These are phyloP conservation scores for Sebastes trivittatus DNA, from an alignment of 2,797 vertebrate genomes.

Conservation along the genomic window DNA sequence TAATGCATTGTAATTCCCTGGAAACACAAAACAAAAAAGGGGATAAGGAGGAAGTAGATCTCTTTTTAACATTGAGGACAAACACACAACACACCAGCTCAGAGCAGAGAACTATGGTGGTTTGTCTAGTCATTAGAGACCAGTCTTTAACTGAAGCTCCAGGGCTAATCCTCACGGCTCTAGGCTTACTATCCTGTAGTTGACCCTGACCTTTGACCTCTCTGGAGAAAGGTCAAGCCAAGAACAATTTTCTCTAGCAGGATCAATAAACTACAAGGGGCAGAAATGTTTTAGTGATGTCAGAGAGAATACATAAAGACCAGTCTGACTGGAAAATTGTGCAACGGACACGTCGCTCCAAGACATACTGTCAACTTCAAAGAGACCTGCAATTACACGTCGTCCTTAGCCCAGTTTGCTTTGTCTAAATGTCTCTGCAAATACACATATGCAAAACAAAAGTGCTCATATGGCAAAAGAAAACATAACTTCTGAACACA, in stretches of 20 bases:
- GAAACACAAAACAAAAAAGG: not conserved
- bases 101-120: not conserved
- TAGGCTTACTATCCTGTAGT: not conserved
- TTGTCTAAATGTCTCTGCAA: slow-evolving; percentile 21
- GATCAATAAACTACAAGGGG: slow-evolving; percentile 3
- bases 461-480: not conserved
- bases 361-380: slow-evolving; percentile 11
- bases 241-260: not conserved
- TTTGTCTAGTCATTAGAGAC: slow-evolving; percentile 13
- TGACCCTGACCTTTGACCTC: slow-evolving; percentile 49
- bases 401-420: slow-evolving; percentile 2
- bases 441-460: slow-evolving; percentile 28
- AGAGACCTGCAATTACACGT: slow-evolving; percentile 43
- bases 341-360: not conserved
- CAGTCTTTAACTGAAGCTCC: slow-evolving; percentile 13
- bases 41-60: not conserved
- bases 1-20: not conserved
- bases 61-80: not conserved
- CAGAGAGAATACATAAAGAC: slow-evolving; percentile 5
- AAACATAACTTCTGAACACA: not conserved
- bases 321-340: slow-evolving; percentile 31
- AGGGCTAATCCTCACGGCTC: slow-evolving; percentile 14
- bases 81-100: not conserved
- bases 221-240: not conserved
- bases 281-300: not conserved